Evolutionary conservation across 2,888 invertebrate species (phyloP).

Genomic region (Augiades crinisus): DNA sequence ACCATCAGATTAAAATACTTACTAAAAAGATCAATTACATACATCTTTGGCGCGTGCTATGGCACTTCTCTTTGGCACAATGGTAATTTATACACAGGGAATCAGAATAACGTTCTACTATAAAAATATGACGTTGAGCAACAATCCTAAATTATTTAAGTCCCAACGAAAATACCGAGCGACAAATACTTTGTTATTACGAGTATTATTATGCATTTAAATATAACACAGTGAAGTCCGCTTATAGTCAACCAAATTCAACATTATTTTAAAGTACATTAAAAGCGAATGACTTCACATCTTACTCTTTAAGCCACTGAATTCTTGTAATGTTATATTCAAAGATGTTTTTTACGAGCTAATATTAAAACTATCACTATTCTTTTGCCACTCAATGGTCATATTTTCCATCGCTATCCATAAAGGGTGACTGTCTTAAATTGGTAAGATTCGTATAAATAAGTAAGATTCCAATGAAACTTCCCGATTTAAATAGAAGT

Average conservation of each 20-base stretch:
- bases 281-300: neutral
- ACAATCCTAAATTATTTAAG: constrained; percentile 54
- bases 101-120: constrained; percentile 47
- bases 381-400: too few relatives aligned
- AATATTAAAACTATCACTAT: too few relatives aligned
- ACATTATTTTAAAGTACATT: too few relatives aligned
- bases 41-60: constrained; percentile 47
- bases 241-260: too few relatives aligned
- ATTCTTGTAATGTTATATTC: too few relatives aligned
- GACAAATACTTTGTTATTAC: constrained; percentile 62
- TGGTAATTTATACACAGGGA: constrained; percentile 48
- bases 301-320: too few relatives aligned
- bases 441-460: too few relatives aligned
- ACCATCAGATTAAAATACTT: constrained; percentile 31
- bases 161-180: constrained; percentile 65
- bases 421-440: too few relatives aligned
- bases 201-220: constrained; percentile 35
- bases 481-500: too few relatives aligned
- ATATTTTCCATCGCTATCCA: too few relatives aligned
- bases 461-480: too few relatives aligned
- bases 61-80: constrained; percentile 49
- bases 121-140: constrained; percentile 69
- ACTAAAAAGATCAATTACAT: constrained; percentile 28
- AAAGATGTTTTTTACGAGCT: too few relatives aligned
- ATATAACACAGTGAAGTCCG: neutral